Base-by-base conservation (phyloP, 2,113 vertebrate species). In the Tyrannus savana region DNA sequence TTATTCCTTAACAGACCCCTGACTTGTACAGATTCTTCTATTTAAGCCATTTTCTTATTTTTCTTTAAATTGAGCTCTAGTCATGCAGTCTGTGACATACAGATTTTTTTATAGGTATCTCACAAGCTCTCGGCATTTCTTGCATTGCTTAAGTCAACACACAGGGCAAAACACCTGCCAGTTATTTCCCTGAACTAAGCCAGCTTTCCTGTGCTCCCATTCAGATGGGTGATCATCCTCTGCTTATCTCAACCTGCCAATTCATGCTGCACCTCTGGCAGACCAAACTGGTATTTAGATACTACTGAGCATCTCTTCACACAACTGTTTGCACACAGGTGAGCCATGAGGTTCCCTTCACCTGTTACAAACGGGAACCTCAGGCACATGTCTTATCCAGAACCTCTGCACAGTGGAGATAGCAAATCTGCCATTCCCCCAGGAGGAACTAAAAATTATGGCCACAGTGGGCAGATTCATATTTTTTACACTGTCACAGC, bases 201-300 rank as follows among this genome's bases (percentile, higher is more conserved):
- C 86, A 94, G 90, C 35, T 92, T 92, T 93, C 85, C 60, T 68
- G 67, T 78, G 85, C 72, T 96, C 76, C 89, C 74, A 95, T 68
- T 91, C 80, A 85, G 83, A 84, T 76, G 84, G 42, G 82, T 81
- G 95, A 92, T 85, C 77, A 93, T 73, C 72, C 64, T 69, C 73
- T 95, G 80, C 76, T 86, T 88, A 76, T 92, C 78, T 96, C 90
- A 94, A 94, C 87, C 84, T 95, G 90, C 93, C 95, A 97, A 95
- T 88, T 93, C 93, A 50, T 33, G 77, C 77, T 76, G 90, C 80
- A 72, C 74, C 96, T 92, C 68, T 95, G 91, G 89, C 90, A 93
- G 73, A 90, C 78, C 82, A 94, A 87, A 59, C 15, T 76, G 68
- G 66, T 94, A 84, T 96, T 94, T 95, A 87, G 83, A 63, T 64